Evolutionary conservation across 2,113 vertebrate genomes (phyloP), one percentile per base, ranked within the genome.

Genomic region (Neopipo cinnamomea): DNA sequence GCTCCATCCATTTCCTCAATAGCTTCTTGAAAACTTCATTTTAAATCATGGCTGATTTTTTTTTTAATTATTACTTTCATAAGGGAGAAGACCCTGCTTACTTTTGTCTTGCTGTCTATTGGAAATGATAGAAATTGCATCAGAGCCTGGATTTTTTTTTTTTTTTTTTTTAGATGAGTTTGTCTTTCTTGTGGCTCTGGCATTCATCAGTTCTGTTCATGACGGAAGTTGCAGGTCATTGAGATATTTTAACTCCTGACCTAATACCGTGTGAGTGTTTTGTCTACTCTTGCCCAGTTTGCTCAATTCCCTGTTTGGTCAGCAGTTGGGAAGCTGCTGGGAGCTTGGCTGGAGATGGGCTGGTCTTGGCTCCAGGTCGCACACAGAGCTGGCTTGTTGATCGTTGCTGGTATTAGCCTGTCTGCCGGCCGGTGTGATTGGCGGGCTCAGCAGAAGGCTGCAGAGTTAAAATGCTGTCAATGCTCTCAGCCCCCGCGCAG

Each of bases 381-480:
- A 20, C 8, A 0, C 19, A 27, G 72, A 14, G 65, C 84, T 61
- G 87, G 73, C 55, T 53, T 0, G 25, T 7, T 35, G 68, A 50
- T 52, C 0, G 31, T 6, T 33, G 58, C 68, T 81, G 88, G n/a
- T n/a, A 7, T 30, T 19, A 23, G 53, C 59, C 53, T 28, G 11
- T 18, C 67, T n/a, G 88, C 25, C 3, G 1, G 14, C 55, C 1
- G 0, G 1, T 14, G 70, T 7, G 46, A 3, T 30, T 2, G 24
- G 24, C 3, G 1, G 52, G 56, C 52, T 27, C 76, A 12, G 55
- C 61, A 9, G 41, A 17, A 55, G 39, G 35, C 46, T 49, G 67
- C 14, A 0, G 1, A 18, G 63, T 8, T 25, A 8, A 8, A 62
- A 18, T 2, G 77, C 88, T 74, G 50, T 4, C 6, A 0, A 16